These are phyloP conservation scores for Sarcophilus harrisii DNA, from an alignment of 2,797 vertebrate species.

Conservation along the genomic window DNA sequence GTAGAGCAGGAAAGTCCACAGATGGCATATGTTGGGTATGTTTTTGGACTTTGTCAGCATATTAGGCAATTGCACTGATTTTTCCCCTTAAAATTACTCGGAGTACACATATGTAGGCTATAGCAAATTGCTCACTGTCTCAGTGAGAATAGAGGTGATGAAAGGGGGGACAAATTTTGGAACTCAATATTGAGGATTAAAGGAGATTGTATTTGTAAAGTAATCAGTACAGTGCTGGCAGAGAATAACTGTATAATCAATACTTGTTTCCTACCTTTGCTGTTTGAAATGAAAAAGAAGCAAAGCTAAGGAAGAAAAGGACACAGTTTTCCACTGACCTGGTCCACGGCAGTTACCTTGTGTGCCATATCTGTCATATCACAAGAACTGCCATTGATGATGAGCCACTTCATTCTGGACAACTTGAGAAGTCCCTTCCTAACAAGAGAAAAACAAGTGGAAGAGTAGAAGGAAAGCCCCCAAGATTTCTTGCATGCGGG, in stretches of 20 bases:
- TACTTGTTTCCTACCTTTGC: neutral
- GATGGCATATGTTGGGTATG: neutral
- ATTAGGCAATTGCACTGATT: neutral
- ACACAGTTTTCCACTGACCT: neutral
- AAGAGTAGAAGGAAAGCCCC: too few species aligned
- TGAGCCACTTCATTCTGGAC: neutral
- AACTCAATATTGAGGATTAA: neutral
- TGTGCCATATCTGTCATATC: neutral
- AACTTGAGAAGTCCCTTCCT: too few species aligned
- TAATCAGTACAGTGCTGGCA: neutral
- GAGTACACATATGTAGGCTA: neutral
- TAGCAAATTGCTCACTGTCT: neutral
- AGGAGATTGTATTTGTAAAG: neutral
- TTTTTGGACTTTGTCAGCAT: neutral
- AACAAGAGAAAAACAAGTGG: too few species aligned
- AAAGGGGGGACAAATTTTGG: neutral
- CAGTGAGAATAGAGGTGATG: neutral
- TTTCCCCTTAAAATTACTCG: neutral
- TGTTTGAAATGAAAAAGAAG: neutral
- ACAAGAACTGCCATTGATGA: neutral
- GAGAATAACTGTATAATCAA: neutral
- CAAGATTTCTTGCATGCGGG: too few species aligned
- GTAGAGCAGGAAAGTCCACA: neutral
- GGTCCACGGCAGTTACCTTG: neutral
- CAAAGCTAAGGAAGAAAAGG: neutral